Conservation (phyloP, 2,797 vertebrate genomes). For the Kryptopterus vitreolus region DNA sequence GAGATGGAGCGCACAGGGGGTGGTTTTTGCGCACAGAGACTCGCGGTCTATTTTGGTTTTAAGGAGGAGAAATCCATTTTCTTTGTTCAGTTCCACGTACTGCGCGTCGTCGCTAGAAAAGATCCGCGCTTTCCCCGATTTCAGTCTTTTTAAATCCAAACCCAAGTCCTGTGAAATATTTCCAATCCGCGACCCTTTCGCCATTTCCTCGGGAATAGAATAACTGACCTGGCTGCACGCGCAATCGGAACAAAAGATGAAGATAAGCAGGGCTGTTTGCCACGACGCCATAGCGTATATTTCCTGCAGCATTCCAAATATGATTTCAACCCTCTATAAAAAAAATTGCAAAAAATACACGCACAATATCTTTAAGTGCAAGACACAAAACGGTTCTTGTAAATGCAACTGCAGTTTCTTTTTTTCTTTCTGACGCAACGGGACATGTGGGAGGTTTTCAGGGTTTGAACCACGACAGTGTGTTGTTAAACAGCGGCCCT, state of each 20-base stretch:
- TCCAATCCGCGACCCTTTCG: slow-evolving; percentile 64
- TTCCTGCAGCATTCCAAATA: neutral
- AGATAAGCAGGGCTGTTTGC: slow-evolving; percentile 59
- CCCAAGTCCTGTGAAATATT: slow-evolving; percentile 64
- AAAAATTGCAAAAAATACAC: neutral
- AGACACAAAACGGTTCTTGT: neutral
- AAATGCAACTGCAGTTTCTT: neutral
- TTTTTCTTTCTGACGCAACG: neutral
- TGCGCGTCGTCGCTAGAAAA: slow-evolving; percentile 60
- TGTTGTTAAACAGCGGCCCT: slow-evolving; percentile 67
- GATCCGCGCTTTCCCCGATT: slow-evolving; percentile 56
- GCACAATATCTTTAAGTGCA: no score
- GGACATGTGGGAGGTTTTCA: neutral
- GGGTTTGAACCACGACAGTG: neutral
- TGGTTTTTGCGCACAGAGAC: slow-evolving; percentile 59
- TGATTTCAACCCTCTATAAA: neutral
- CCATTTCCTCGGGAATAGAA: slow-evolving; percentile 48
- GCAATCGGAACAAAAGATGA: slow-evolving; percentile 51
- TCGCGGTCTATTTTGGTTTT: slow-evolving; percentile 65
- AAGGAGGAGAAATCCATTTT: slow-evolving; percentile 59
- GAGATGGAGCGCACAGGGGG: slow-evolving; percentile 59
- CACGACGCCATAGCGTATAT: neutral
- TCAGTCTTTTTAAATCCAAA: slow-evolving; percentile 58
- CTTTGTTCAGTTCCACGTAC: slow-evolving; percentile 60
- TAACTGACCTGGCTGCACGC: slow-evolving; percentile 44